phyloP scores from a whole-genome alignment of 2,113 vertebrate genomes.

The Oreotrochilus melanogaster region DNA sequence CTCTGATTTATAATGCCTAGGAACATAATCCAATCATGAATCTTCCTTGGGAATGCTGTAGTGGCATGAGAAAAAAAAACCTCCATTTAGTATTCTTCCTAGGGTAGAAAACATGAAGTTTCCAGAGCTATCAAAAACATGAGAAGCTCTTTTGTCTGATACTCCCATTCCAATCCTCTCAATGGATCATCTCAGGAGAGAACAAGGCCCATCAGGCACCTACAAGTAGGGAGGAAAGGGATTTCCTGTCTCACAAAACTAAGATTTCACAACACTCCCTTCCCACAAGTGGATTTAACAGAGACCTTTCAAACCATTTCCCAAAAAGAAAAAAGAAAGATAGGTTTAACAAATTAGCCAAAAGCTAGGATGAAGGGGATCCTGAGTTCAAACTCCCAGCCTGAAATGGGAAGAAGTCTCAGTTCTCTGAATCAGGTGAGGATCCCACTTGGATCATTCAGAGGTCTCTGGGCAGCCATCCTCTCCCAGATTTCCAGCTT shows the following conservation, averaged over 20 bases:
- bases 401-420: neutral
- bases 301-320: neutral
- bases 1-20: constrained; percentile 76
- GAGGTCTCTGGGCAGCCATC: neutral
- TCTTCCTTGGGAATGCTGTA: constrained; percentile 72
- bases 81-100: constrained; percentile 50
- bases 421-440: neutral
- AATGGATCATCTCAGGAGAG: neutral
- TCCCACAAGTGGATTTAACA: neutral
- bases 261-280: neutral
- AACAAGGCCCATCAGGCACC: neutral
- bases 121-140: constrained; percentile 33
- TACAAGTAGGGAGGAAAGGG: constrained; percentile 4
- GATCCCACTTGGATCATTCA: neutral
- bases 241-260: constrained; percentile 9
- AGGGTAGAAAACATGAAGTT: constrained; percentile 49
- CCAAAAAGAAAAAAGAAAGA: neutral
- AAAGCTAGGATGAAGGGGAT: neutral
- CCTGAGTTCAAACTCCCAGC: neutral
- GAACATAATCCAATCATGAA: constrained; percentile 78
- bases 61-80: constrained; percentile 36
- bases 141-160: constrained; percentile 38
- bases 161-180: neutral
- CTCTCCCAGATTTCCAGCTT: neutral
- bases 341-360: neutral